A percentile compares a stretch with the other conserved stretches of the same genome.
Conservation (phyloP, 2,888 invertebrate genomes). For the Erannis defoliaria region DNA sequence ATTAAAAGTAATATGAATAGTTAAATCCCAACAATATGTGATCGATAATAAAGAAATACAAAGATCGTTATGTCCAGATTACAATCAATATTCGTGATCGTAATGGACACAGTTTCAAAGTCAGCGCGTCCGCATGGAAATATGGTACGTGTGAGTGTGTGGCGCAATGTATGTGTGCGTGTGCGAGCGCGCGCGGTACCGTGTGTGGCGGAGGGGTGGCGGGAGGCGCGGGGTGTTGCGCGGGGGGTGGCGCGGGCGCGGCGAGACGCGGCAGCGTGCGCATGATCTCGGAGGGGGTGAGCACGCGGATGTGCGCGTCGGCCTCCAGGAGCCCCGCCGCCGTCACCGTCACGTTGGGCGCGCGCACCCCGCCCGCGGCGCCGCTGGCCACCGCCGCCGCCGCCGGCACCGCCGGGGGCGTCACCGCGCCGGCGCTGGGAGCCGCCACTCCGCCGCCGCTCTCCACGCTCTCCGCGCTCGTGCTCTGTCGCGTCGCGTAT, state of each 20-base stretch:
- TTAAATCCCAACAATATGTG: too few species aligned
- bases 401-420: conserved; percentile 47
- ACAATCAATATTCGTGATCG: too few species aligned
- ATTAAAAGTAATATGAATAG: too few species aligned
- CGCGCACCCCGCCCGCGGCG: conserved; percentile 82
- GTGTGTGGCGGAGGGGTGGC: conserved; percentile 48
- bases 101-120: too few species aligned
- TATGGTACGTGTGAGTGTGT: conserved; percentile 21
- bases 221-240: conserved; percentile 46
- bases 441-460: conserved; percentile 48
- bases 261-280: conserved; percentile 95
- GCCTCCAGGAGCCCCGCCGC: conserved; percentile 87
- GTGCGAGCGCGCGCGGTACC: conserved; percentile 35
- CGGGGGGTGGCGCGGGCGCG: conserved; percentile 75
- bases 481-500: conserved; percentile 72
- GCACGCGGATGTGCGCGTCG: conserved; percentile 95
- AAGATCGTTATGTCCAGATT: too few species aligned
- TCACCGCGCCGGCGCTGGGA: conserved; percentile 34
- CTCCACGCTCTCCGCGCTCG: conserved; percentile 61
- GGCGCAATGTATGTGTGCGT: conserved; percentile 38
- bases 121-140: too few species aligned
- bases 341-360: conserved; percentile 90
- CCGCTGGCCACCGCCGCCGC: conserved; percentile 38
- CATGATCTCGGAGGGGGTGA: conserved; percentile 96
- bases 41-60: too few species aligned